Conservation (phyloP, 2,113 vertebrate species). For the Dipodomys spectabilis region DNA sequence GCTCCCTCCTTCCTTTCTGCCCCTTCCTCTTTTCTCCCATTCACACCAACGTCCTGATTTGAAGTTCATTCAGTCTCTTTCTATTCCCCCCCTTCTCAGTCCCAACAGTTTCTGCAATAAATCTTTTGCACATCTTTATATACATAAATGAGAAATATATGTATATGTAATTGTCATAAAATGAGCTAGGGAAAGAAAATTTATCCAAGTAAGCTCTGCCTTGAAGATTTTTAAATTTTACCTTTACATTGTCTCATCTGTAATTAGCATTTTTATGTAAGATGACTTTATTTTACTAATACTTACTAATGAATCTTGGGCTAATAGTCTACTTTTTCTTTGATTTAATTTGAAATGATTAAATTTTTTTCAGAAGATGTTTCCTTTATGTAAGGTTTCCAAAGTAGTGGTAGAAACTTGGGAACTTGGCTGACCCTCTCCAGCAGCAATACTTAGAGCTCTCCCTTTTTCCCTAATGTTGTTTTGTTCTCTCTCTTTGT, state of each 20-base stretch:
- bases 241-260: neutral
- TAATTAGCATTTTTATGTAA: neutral
- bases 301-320: slow-evolving; percentile 15
- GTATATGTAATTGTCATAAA: neutral
- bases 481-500: neutral
- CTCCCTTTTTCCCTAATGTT: neutral
- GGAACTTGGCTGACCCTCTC: neutral
- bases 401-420: neutral
- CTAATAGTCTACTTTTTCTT: neutral
- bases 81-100: too few species aligned
- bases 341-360: slow-evolving; percentile 1
- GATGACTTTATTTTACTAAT: slow-evolving; percentile 30
- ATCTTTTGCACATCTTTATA: too few species aligned
- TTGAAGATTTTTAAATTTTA: neutral
- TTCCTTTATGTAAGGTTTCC: slow-evolving; percentile 37
- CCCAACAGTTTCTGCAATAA: too few species aligned
- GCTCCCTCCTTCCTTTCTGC: too few species aligned
- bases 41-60: too few species aligned
- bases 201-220: neutral
- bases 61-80: too few species aligned
- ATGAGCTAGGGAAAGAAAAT: neutral
- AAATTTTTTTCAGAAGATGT: neutral
- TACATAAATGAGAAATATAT: too few species aligned
- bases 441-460: neutral
- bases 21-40: too few species aligned